Base-by-base conservation (phyloP, 2,888 invertebrate genomes). In the Disparrhopalites patrizii region DNA sequence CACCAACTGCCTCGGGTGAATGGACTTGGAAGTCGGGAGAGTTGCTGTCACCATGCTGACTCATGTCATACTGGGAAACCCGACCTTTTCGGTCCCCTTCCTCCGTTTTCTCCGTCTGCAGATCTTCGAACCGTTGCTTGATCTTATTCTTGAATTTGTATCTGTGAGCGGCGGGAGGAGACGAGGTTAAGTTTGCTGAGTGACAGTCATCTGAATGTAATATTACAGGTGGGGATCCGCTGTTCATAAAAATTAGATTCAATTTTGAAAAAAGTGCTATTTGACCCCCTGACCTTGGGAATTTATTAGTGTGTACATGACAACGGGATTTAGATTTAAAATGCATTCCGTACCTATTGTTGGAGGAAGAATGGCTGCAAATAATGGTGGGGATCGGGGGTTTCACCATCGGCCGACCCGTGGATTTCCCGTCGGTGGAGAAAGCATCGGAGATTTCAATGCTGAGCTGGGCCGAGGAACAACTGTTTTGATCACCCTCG, bases 101-200 rank as follows among this genome's bases (percentile, higher is more conserved):
- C 60, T 33, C 4, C 40, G 51, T 25, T 30, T 61, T 52, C n/a
- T 36, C 50, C 10, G 57, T 50, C 23, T 60, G 60, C n/a, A 60
- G 60, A 23, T 51, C 61, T 25, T 51, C 82, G 74, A 95, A 95
- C 67, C 95, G 83, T 78, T 93, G 87, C 77, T 94, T 93, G 73
- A 96, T 95, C 77, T 89, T 91, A 76, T 91, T 94, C 81, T 96
- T 96, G 82, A 93, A 95, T 81, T 95, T 95, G 82, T 94, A 95
- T 3, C 73, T 71, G 55, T 70, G 70, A n/a, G 65, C 57, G 8
- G 68, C 62, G 1, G 68, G 60, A 52, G 58, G 55, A 36, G 20
- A 57, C 31, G 18, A 33, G 10, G 27, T 38, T 15, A n/a, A 47
- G 7, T 23, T 23, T 23, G 56, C 43, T 8, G 28, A 30, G 15